phyloP scores from a whole-genome alignment of 2,888 invertebrate species.

The Teinopalpus imperialis region DNA sequence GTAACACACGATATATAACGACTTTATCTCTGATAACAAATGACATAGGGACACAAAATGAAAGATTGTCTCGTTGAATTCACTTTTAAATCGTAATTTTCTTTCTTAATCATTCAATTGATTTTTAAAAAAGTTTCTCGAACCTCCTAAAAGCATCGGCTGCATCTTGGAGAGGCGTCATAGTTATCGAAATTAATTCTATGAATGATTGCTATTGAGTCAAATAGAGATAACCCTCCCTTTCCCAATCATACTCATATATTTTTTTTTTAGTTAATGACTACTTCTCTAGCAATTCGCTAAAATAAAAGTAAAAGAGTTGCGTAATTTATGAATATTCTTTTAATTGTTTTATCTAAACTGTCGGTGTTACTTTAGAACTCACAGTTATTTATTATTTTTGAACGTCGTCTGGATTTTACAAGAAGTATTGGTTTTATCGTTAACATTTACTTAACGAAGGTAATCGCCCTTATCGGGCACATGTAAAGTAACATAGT shows the following conservation, averaged over 20 bases:
- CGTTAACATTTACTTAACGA: conserved; percentile 55
- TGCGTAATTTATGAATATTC: conserved; percentile 10
- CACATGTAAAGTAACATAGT: conserved; percentile 55
- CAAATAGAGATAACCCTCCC: conserved; percentile 53
- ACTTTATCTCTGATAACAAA: conserved; percentile 31
- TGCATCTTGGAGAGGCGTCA: conserved; percentile 69
- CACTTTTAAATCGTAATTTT: conserved; percentile 5
- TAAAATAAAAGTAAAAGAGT: conserved; percentile 6
- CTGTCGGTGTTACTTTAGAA: conserved; percentile 50
- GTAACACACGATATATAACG: conserved; percentile 31
- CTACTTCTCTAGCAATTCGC: conserved; percentile 30
- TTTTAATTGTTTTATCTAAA: conserved; percentile 35
- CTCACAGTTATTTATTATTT: conserved; percentile 40
- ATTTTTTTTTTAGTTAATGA: conserved; percentile 14
- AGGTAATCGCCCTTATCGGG: conserved; percentile 54
- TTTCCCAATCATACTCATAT: conserved; percentile 28
- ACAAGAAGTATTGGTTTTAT: conserved; percentile 44
- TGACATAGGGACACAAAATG: conserved; percentile 23
- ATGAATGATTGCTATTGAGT: conserved; percentile 65
- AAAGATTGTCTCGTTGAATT: conserved; percentile 18
- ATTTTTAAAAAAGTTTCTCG: conserved; percentile 58
- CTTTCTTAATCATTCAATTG: conserved; percentile 39
- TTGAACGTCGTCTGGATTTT: conserved; percentile 35
- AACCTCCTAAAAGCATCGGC: conserved; percentile 67
- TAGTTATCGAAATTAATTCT: conserved; percentile 73